phyloP scores from a whole-genome alignment of 1,140 invertebrate species.

The Conus betulinus region DNA sequence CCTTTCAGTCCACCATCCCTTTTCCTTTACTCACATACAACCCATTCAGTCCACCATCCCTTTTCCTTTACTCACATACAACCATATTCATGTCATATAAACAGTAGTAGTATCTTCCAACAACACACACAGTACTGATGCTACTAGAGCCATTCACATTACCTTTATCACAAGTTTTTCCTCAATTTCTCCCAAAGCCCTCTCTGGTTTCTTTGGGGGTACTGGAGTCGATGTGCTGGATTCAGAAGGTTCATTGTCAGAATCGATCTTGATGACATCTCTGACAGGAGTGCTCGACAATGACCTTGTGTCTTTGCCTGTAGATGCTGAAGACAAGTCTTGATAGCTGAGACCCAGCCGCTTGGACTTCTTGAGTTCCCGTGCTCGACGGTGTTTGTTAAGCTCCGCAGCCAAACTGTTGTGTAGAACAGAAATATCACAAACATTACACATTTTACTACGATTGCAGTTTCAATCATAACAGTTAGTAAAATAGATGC shows the following conservation, averaged over 20 bases:
- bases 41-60: no score
- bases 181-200: slow-evolving; percentile 46
- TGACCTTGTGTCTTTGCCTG: slow-evolving; percentile 34
- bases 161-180: slow-evolving; percentile 63
- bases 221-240: slow-evolving; percentile 27
- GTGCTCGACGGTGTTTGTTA: slow-evolving; percentile 70
- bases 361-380: slow-evolving; percentile 49
- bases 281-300: slow-evolving; percentile 30
- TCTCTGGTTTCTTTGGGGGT: slow-evolving; percentile 41
- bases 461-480: no score
- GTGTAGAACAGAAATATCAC: background rate
- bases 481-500: no score
- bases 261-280: slow-evolving; percentile 35
- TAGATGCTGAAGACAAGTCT: slow-evolving; percentile 29
- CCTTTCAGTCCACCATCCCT: no score
- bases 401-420: slow-evolving; percentile 73
- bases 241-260: slow-evolving; percentile 24
- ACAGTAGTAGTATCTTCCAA: no score
- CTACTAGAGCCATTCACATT: slow-evolving; percentile 48
- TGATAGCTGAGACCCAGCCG: slow-evolving; percentile 34
- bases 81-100: no score
- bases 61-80: no score
- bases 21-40: no score
- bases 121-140: no score
- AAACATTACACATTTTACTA: background rate